phyloP scores from a whole-genome alignment of 2,797 vertebrate species.

The Platalea minor region DNA sequence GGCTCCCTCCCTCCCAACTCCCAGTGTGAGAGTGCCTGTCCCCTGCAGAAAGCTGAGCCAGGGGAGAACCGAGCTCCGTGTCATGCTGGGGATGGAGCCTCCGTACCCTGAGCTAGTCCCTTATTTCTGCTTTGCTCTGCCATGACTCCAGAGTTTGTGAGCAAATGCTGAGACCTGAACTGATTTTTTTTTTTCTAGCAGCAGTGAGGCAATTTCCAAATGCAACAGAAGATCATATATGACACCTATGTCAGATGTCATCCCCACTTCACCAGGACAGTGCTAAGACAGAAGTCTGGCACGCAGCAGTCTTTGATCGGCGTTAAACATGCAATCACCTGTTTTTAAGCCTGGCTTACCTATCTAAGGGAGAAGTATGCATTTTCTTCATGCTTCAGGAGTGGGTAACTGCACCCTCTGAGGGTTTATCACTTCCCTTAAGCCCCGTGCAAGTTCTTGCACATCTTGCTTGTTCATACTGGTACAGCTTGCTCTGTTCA shows the following conservation, averaged over 20 bases:
- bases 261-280: background rate
- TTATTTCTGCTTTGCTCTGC: background rate
- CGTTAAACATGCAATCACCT: background rate
- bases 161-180: background rate
- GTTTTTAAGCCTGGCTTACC: background rate
- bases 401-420: background rate
- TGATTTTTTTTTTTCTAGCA: background rate
- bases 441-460: background rate
- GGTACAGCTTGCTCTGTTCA: background rate
- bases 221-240: background rate
- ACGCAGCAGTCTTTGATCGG: background rate
- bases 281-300: background rate
- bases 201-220: background rate
- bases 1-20: background rate
- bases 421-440: background rate
- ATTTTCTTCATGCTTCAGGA: background rate
- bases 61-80: background rate
- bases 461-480: background rate
- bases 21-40: accelerated
- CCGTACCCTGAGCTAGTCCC: background rate
- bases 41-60: background rate
- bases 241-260: background rate
- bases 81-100: background rate
- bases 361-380: background rate
- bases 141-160: background rate